These are phyloP conservation scores for Ceramica pisi DNA, from an alignment of 2,888 invertebrate genomes.

Conservation along the genomic window DNA sequence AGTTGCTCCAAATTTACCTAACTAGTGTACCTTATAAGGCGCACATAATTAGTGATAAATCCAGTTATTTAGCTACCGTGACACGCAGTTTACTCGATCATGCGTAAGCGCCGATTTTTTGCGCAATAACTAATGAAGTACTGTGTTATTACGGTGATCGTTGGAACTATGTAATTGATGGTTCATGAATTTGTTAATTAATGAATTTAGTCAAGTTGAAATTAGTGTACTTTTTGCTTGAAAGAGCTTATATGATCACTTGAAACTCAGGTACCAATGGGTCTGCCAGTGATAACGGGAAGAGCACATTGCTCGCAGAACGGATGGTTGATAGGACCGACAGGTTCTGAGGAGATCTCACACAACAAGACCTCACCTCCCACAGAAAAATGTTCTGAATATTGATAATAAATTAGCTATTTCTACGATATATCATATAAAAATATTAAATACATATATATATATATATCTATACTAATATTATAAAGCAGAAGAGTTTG, in stretches of 20 bases:
- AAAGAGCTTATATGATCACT: background rate
- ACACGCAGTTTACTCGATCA: constrained; percentile 49
- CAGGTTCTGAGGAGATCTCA: background rate
- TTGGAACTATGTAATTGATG: constrained; percentile 39
- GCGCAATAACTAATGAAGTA: constrained; percentile 10
- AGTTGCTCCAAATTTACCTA: constrained; percentile 47
- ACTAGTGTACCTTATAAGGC: constrained; percentile 40
- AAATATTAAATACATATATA: no score
- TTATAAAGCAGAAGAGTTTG: no score
- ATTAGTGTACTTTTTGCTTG: background rate
- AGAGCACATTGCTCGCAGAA: background rate
- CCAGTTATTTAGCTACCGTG: constrained; percentile 55
- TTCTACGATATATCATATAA: no score
- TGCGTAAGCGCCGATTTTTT: constrained; percentile 50
- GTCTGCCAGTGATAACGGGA: no score
- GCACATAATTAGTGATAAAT: constrained; percentile 52
- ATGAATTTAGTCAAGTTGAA: constrained; percentile 8
- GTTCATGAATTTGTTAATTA: constrained; percentile 41
- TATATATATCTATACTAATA: no score
- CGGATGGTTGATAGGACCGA: background rate
- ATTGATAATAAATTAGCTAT: no score
- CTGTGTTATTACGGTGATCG: constrained; percentile 47
- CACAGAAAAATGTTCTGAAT: no score
- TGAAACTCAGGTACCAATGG: no score
- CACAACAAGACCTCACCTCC: no score